phyloP scores from a whole-genome alignment of 1,140 invertebrate genomes.

The Whitmania pigra region DNA sequence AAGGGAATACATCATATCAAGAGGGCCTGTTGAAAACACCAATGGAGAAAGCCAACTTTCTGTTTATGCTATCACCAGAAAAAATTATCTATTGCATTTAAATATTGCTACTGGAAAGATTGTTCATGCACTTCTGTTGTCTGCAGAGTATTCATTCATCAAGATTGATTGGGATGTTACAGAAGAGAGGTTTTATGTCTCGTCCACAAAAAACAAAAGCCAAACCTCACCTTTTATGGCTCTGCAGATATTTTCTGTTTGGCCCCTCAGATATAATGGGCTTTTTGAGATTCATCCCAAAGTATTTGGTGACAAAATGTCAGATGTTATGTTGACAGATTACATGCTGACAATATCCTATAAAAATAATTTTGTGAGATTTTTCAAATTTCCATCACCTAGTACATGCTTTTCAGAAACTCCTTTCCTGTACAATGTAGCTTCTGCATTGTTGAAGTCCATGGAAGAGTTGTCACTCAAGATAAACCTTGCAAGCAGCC shows the following conservation, averaged over 20 bases:
- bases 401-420: background rate
- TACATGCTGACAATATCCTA: background rate
- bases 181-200: slow-evolving; percentile 12
- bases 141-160: too few relatives aligned
- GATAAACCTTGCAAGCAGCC: background rate
- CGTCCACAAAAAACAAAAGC: background rate
- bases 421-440: background rate
- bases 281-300: background rate
- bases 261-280: background rate
- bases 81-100: too few relatives aligned
- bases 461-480: background rate
- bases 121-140: too few relatives aligned
- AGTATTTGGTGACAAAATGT: background rate
- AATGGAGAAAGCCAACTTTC: too few relatives aligned
- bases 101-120: too few relatives aligned
- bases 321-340: background rate
- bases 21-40: too few relatives aligned
- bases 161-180: slow-evolving; percentile 1
- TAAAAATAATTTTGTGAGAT: background rate
- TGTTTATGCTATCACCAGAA: too few relatives aligned
- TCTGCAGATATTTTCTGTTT: background rate
- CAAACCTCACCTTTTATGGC: background rate
- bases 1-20: too few relatives aligned
- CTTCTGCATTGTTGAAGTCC: background rate
- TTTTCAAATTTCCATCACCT: background rate